Conservation (phyloP, 2,113 vertebrate species). For the Bos javanicus region DNA sequence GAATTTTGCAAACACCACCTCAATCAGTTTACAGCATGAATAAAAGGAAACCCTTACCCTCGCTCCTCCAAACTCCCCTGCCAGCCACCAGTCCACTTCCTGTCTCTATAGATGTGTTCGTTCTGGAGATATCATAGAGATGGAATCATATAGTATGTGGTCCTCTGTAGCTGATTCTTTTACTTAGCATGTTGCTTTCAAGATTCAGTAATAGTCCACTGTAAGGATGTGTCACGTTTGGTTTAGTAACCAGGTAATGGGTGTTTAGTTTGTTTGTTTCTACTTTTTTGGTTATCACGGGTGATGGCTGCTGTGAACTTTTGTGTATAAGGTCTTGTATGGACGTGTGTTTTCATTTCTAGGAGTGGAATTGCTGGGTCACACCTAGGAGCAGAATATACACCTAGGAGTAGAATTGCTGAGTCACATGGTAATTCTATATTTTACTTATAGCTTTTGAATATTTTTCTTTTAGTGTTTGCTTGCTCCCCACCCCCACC, state of each 20-base stretch:
- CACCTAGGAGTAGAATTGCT: neutral
- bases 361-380: neutral
- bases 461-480: neutral
- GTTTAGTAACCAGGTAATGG: neutral
- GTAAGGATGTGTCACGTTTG: neutral
- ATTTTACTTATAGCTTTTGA: neutral
- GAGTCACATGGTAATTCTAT: neutral
- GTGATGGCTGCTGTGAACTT: neutral
- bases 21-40: neutral
- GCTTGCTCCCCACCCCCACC: neutral
- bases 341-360: neutral
- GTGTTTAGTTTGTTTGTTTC: neutral
- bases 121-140: neutral
- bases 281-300: neutral
- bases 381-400: neutral
- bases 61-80: neutral
- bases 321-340: neutral
- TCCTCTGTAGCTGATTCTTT: neutral
- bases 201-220: neutral
- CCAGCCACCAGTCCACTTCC: neutral
- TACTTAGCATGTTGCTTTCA: neutral
- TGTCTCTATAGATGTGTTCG: neutral
- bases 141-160: neutral
- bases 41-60: neutral
- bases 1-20: neutral